phyloP scores from a whole-genome alignment of 2,797 vertebrate species.

The Coreius guichenoti region DNA sequence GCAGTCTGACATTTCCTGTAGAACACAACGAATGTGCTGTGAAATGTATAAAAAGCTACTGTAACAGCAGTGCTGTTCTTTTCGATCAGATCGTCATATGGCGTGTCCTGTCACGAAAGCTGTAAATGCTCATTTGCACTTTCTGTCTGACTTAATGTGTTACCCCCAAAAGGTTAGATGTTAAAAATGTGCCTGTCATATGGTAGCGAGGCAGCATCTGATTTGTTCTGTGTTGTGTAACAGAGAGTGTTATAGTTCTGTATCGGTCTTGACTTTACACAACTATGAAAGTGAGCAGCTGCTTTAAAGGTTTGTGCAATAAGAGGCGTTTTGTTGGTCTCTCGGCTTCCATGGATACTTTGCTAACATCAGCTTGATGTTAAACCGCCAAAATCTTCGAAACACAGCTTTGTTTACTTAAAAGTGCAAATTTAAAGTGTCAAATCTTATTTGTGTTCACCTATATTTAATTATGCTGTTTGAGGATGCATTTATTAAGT shows the following conservation, averaged over 20 bases:
- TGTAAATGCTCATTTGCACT: slow-evolving; percentile 33
- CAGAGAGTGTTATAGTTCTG: slow-evolving; percentile 38
- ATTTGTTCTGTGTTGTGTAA: slow-evolving; percentile 53
- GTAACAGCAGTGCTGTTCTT: slow-evolving; percentile 16
- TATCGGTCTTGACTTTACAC: slow-evolving; percentile 14
- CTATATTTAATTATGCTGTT: not conserved
- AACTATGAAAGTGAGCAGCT: not conserved
- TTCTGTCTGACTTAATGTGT: slow-evolving; percentile 5
- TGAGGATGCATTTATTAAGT: not conserved
- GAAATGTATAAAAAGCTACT: slow-evolving; percentile 37
- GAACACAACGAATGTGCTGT: slow-evolving; percentile 28
- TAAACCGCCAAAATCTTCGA: not conserved
- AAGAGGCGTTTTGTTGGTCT: not conserved
- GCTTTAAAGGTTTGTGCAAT: not conserved
- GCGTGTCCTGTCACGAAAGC: slow-evolving; percentile 20
- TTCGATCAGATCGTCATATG: slow-evolving; percentile 15
- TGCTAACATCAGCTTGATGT: not conserved
- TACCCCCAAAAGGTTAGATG: slow-evolving; percentile 48
- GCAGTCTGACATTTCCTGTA: slow-evolving; percentile 23
- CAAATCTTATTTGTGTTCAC: not conserved
- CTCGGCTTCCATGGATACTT: not conserved
- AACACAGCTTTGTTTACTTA: not conserved
- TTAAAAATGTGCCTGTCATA: slow-evolving; percentile 48
- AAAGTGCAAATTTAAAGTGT: not conserved
- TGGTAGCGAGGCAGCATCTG: slow-evolving; percentile 44